Conservation (phyloP, 2,888 invertebrate genomes). For the Cosmia trapezina region DNA sequence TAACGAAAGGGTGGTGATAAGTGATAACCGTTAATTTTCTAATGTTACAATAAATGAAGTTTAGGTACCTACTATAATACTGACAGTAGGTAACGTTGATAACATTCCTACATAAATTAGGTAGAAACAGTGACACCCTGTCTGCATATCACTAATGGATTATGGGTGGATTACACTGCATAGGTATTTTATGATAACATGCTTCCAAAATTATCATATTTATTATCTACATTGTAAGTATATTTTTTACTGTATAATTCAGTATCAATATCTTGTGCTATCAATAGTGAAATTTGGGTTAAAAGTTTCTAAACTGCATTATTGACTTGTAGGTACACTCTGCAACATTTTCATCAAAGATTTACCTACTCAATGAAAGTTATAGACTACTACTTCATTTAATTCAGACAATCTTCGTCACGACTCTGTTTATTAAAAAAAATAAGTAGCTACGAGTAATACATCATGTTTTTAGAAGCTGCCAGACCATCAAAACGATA, state of each 20-base stretch:
- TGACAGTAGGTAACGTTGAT: slow-evolving; percentile 12
- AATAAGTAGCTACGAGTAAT: neutral
- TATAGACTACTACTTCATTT: neutral
- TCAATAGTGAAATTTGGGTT: neutral
- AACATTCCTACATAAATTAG: slow-evolving; percentile 21
- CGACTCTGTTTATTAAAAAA: neutral
- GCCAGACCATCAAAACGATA: neutral
- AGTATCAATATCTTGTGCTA: neutral
- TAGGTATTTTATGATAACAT: slow-evolving; percentile 25
- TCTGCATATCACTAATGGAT: slow-evolving; percentile 31
- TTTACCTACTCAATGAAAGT: neutral
- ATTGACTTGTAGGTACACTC: no score
- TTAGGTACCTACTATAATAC: no score
- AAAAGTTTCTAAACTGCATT: neutral
- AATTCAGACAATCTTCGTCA: no score
- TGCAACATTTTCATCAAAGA: neutral
- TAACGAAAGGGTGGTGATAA: no score
- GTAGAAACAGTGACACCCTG: neutral
- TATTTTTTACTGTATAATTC: slow-evolving; percentile 1
- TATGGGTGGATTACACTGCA: slow-evolving; percentile 40
- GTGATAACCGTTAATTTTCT: no score
- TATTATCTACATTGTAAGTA: slow-evolving; percentile 16
- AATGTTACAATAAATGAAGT: no score
- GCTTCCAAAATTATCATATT: slow-evolving; percentile 37
- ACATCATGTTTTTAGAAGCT: neutral